Base-by-base conservation (phyloP, 2,797 vertebrate species). In the Ceryle rudis region DNA sequence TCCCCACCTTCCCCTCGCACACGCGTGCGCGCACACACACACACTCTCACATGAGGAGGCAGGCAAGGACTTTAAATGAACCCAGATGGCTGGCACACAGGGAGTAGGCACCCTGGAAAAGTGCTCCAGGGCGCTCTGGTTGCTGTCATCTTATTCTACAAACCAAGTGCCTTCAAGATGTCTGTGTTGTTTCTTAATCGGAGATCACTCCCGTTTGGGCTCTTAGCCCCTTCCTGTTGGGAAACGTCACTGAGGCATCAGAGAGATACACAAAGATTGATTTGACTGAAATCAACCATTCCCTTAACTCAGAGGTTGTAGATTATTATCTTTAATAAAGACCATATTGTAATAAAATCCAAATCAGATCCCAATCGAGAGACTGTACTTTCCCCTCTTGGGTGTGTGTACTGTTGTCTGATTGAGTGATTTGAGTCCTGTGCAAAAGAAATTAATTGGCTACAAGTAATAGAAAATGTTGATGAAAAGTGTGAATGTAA, bases 81-180 rank as follows among this genome's bases (percentile, higher is more conserved):
- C 98, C 98, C 99, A 99, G 99, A 99, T 99, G 99, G 98, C 98
- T 98, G 98, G 98, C 96, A 98, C 98, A 98, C 96, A 97, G 91
- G 90, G 91, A 98, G 97, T 96, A 98, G 97, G 97, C 97, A 97
- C 97, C 98, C 97, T 98, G 98, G 97, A 97, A 98, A 98, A 98
- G 79, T 96, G 97, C 98, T 97, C 86, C 94, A 16, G 97, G 98
- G 95, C 60, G 60, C 95, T 97, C 97, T 97, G 97, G 79, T 94
- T 96, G 97, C 94, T 97, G 97, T 98, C 97, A 97, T 98, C 97
- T 97, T 93, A 69, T 93, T 95, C 96, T 95, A 86, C 97, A 97
- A 97, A 97, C 93, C 98, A 92, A 98, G 98, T 98, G 97, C 98
- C 97, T 98, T 98, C 97, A 97, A 98, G 98, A 99, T 98, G 98